A percentile compares a stretch with the other conserved stretches of the same genome.
These are phyloP conservation scores for Himalopsyche kuldschensis DNA, from an alignment of 2,888 invertebrate species.

Conservation along the genomic window DNA sequence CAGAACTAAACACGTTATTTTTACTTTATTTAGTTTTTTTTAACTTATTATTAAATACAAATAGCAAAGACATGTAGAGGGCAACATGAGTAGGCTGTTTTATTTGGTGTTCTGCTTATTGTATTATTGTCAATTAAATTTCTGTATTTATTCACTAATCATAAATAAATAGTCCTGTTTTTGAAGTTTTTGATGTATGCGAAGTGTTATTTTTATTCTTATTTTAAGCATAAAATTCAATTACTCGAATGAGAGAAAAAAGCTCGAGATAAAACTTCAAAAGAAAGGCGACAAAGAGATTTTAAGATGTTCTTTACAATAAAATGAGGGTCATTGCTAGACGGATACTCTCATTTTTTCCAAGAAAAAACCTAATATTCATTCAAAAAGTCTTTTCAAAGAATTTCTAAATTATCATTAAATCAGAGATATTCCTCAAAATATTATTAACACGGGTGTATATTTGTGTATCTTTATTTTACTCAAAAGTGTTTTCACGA, in stretches of 20 bases:
- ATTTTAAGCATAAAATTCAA: constrained; percentile 18
- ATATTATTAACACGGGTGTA: neutral
- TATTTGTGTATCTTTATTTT: neutral
- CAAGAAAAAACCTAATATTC: neutral
- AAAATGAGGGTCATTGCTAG: constrained; percentile 17
- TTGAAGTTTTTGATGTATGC: neutral
- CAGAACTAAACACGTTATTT: too few species aligned
- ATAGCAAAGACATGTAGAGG: too few species aligned
- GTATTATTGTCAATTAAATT: too few species aligned
- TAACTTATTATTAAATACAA: too few species aligned
- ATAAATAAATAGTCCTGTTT: neutral
- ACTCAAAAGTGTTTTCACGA: too few species aligned
- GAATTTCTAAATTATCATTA: neutral
- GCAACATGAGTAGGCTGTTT: too few species aligned
- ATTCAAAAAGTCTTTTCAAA: neutral
- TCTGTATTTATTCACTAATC: neutral
- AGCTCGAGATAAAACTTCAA: constrained; percentile 3
- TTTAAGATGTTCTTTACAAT: constrained; percentile 1
- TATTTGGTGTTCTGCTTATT: too few species aligned
- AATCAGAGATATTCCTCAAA: neutral
- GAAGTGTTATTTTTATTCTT: neutral
- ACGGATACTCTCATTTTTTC: constrained; percentile 13
- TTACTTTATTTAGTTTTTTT: too few species aligned
- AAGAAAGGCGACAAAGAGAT: constrained; percentile 18
- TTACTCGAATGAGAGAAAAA: constrained; percentile 19